Conservation (phyloP, 2,113 vertebrate species). For the Pterocles orientalis region DNA sequence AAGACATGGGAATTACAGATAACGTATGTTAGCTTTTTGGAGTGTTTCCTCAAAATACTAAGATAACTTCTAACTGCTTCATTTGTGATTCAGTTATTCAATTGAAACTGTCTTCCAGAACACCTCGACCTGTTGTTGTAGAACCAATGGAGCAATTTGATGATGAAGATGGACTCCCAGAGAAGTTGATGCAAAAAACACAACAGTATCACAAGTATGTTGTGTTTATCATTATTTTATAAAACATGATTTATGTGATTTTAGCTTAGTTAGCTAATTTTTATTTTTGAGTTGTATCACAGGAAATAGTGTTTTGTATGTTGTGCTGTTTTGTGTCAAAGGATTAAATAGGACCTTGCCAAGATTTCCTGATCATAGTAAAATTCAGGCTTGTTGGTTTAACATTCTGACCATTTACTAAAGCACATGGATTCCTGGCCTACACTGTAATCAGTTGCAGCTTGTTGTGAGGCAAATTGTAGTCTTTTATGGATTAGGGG, state of each 20-base stretch:
- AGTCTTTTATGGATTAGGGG: background rate
- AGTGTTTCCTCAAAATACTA: background rate
- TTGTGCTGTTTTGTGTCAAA: background rate
- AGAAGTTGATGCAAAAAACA: conserved; percentile 92
- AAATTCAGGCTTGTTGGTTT: background rate
- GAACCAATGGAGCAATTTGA: conserved; percentile 96
- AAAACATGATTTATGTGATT: background rate
- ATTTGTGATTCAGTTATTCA: background rate
- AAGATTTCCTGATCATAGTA: background rate
- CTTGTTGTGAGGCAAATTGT: background rate
- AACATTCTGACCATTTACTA: background rate
- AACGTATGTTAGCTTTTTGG: background rate
- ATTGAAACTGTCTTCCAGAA: conserved; percentile 74
- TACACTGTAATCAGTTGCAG: background rate
- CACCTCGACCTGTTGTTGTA: conserved; percentile 93
- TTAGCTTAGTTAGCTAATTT: background rate
- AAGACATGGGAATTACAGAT: background rate
- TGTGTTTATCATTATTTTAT: background rate
- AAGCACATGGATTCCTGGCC: background rate
- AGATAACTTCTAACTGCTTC: background rate
- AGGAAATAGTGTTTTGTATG: background rate
- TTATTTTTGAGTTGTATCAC: background rate
- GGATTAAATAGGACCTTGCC: background rate
- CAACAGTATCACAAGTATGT: conserved; percentile 94
- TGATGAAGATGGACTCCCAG: conserved; percentile 93